Conservation (phyloP, 2,888 invertebrate genomes). For the Muschampia plurimacula region DNA sequence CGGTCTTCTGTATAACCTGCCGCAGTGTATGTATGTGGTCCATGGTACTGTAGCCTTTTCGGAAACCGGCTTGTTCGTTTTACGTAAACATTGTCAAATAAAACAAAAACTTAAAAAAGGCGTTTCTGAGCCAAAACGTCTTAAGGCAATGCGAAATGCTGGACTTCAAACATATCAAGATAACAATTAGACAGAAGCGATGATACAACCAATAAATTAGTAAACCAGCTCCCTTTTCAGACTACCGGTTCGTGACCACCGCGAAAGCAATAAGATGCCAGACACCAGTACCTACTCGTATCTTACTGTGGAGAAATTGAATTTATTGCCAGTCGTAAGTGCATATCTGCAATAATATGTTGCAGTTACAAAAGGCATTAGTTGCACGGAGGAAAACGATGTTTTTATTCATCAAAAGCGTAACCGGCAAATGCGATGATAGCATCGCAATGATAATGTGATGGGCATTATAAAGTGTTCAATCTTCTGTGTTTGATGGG, state of each 20-base stretch:
- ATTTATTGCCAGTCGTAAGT: slow-evolving; percentile 27
- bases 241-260: slow-evolving; percentile 38
- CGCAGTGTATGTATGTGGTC: too few relatives aligned
- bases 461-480: not conserved
- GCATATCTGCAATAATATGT: not conserved
- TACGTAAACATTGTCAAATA: too few relatives aligned
- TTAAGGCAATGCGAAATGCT: not conserved
- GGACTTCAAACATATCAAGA: not conserved
- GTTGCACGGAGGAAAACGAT: not conserved
- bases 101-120: too few relatives aligned
- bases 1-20: too few relatives aligned
- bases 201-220: slow-evolving; percentile 26
- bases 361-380: slow-evolving; percentile 4
- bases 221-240: slow-evolving; percentile 29
- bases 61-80: too few relatives aligned
- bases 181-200: slow-evolving; percentile 11
- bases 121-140: not conserved
- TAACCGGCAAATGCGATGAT: not conserved
- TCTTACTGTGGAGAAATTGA: slow-evolving; percentile 33
- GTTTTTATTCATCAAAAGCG: not conserved
- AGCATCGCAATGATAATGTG: not conserved
- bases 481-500: not conserved
- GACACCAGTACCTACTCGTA: slow-evolving; percentile 11
- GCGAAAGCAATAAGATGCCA: slow-evolving; percentile 28
- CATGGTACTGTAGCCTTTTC: too few relatives aligned